Conservation (phyloP, 2,888 invertebrate species). For the Phanerotoma sp. region DNA sequence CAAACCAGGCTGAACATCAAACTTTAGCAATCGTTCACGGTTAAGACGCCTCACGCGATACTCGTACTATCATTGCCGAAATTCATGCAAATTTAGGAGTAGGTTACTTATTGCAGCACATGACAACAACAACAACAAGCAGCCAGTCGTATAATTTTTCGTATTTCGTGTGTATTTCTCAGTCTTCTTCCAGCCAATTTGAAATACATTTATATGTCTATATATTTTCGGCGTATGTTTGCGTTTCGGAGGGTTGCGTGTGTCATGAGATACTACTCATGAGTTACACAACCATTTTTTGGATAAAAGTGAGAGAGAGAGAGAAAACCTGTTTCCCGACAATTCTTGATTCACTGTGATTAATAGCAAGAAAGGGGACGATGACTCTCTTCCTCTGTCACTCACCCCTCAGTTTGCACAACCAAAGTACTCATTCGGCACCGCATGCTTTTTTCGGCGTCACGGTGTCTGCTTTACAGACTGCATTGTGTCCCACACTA, state of each 20-base stretch:
- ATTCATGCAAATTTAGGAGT: not conserved
- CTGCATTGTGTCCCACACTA: slow-evolving; percentile 37
- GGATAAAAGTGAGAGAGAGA: slow-evolving; percentile 4
- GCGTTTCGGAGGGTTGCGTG: slow-evolving; percentile 19
- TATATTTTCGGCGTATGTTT: not conserved
- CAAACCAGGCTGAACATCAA: slow-evolving; percentile 2
- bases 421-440: slow-evolving; percentile 1
- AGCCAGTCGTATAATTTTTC: not conserved
- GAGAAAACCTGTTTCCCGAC: slow-evolving; percentile 22
- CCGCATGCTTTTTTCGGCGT: slow-evolving; percentile 36
- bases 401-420: slow-evolving; percentile 5
- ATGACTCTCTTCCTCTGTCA: not conserved
- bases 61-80: not conserved
- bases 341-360: slow-evolving; percentile 24
- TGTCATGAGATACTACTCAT: slow-evolving; percentile 18
- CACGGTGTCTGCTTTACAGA: slow-evolving; percentile 40
- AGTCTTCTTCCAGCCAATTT: not conserved
- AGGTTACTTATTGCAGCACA: not conserved
- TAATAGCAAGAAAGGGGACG: slow-evolving; percentile 18
- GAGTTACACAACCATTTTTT: slow-evolving; percentile 3
- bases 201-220: not conserved
- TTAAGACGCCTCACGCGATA: not conserved
- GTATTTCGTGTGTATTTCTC: not conserved
- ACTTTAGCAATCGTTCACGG: slow-evolving; percentile 5
- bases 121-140: too few species aligned